Evolutionary conservation across 1,140 invertebrate genomes (phyloP).

Genomic region (Phenacoccus solenopsis): DNA sequence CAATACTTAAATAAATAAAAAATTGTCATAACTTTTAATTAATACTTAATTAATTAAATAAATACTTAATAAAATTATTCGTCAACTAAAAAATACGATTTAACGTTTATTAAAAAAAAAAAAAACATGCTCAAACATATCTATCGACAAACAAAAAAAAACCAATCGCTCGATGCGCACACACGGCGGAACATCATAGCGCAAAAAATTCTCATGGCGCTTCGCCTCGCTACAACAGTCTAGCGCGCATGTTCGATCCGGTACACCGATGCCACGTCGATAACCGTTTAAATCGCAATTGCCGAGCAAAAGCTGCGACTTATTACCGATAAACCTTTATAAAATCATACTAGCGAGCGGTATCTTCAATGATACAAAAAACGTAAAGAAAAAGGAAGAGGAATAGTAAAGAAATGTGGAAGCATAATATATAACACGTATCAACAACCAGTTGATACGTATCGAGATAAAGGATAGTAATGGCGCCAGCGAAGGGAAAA

Average conservation of each 20-base stretch:
- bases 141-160: too few species aligned
- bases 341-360: conserved; percentile 6
- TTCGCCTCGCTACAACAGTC: neutral
- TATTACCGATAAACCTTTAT: conserved; percentile 11
- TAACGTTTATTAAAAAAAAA: too few species aligned
- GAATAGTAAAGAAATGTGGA: conserved; percentile 13
- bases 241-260: neutral
- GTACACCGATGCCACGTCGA: neutral
- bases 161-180: too few species aligned
- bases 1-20: too few species aligned
- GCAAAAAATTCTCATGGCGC: neutral
- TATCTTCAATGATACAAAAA: conserved; percentile 14
- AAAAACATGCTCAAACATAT: too few species aligned
- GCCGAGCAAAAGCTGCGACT: neutral
- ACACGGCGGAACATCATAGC: neutral
- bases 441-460: conserved; percentile 15
- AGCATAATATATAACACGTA: conserved; percentile 18
- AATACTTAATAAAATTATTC: too few species aligned
- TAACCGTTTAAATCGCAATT: neutral
- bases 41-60: too few species aligned
- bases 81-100: too few species aligned
- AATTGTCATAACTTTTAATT: too few species aligned
- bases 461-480: conserved; percentile 16
- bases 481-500: conserved; percentile 13
- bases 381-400: neutral